These are phyloP conservation scores for Synergus gifuensis DNA, from an alignment of 2,888 invertebrate genomes.

Conservation along the genomic window DNA sequence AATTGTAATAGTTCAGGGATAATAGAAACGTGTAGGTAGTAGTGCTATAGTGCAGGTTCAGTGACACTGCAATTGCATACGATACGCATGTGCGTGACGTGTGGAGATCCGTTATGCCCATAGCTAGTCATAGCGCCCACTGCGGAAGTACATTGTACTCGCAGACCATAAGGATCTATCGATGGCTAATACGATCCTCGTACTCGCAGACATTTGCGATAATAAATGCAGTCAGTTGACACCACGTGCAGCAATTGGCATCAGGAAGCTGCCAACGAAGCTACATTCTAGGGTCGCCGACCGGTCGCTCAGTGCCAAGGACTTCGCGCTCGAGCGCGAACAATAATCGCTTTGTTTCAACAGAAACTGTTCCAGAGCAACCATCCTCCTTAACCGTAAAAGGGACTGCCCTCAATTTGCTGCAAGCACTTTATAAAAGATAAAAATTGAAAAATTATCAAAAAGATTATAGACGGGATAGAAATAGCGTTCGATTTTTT, in stretches of 20 bases:
- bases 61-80: slow-evolving; percentile 73
- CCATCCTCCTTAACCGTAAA: slow-evolving; percentile 54
- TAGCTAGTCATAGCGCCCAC: slow-evolving; percentile 54
- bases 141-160: slow-evolving; percentile 58
- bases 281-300: slow-evolving; percentile 55
- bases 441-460: neutral
- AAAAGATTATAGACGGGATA: neutral
- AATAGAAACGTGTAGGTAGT: slow-evolving; percentile 46
- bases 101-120: slow-evolving; percentile 73
- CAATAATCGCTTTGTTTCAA: slow-evolving; percentile 58
- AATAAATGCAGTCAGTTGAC: slow-evolving; percentile 22
- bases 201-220: slow-evolving; percentile 17
- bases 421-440: neutral
- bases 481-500: neutral
- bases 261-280: slow-evolving; percentile 54
- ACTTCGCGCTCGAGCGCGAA: slow-evolving; percentile 55
- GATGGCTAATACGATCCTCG: neutral
- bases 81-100: slow-evolving; percentile 76
- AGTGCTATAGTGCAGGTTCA: slow-evolving; percentile 71
- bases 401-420: neutral
- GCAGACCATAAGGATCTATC: slow-evolving; percentile 54
- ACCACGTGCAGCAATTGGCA: slow-evolving; percentile 46
- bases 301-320: slow-evolving; percentile 58
- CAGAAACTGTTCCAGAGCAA: slow-evolving; percentile 54
- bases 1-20: slow-evolving; percentile 43